Evolutionary conservation across 2,797 vertebrate genomes (phyloP).

Genomic region (Thamnophis elegans): DNA sequence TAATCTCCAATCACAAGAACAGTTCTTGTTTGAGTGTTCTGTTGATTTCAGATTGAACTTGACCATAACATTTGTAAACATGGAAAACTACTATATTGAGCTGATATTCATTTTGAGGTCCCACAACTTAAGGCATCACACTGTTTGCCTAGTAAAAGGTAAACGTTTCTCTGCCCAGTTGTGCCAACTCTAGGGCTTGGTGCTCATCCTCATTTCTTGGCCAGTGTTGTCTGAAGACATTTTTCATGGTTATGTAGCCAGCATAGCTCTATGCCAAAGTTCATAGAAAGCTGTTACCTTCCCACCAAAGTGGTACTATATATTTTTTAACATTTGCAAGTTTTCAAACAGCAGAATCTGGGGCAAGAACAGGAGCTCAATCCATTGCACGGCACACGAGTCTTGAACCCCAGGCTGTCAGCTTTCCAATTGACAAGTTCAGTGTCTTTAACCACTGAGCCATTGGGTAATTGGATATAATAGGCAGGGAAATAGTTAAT

Average conservation of each 20-base stretch:
- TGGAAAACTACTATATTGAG: background rate
- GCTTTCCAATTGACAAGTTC: background rate
- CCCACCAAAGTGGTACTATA: background rate
- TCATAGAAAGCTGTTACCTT: background rate
- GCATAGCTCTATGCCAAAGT: background rate
- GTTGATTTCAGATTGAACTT: background rate
- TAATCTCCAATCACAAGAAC: background rate
- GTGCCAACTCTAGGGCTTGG: background rate
- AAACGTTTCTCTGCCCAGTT: background rate
- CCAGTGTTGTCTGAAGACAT: background rate
- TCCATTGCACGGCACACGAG: background rate
- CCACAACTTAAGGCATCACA: background rate
- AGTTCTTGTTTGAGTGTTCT: background rate
- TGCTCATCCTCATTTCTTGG: background rate
- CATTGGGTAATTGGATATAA: background rate
- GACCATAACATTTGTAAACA: background rate
- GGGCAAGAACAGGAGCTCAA: background rate
- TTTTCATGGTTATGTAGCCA: background rate
- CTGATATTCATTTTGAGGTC: background rate
- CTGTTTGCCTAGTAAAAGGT: background rate
- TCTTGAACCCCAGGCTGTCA: background rate
- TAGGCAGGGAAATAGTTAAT: background rate
- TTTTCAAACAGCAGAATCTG: background rate
- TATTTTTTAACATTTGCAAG: background rate
- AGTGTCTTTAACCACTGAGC: background rate